A percentile compares a stretch with the other conserved stretches of the same genome.
These are phyloP conservation scores for Geotrypetes seraphini DNA, from an alignment of 2,797 vertebrate genomes.

Conservation along the genomic window DNA sequence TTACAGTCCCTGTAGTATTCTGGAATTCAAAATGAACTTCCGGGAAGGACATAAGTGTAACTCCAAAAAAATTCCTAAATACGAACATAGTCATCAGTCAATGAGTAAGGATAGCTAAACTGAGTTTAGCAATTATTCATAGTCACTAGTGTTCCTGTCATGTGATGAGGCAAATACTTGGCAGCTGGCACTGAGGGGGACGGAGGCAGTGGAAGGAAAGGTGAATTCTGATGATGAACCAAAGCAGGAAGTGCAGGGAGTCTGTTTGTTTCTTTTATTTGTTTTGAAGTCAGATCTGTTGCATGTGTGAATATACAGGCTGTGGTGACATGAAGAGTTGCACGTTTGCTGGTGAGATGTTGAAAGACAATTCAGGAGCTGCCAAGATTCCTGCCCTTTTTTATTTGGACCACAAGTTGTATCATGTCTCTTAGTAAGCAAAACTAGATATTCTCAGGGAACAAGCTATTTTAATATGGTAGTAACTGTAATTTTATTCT, in stretches of 20 bases:
- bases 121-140: slow-evolving; percentile 27
- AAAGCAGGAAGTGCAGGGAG: slow-evolving; percentile 41
- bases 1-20: slow-evolving; percentile 58
- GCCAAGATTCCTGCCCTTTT: slow-evolving; percentile 56
- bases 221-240: slow-evolving; percentile 34
- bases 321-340: slow-evolving; percentile 43
- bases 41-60: slow-evolving; percentile 54
- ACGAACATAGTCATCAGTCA: slow-evolving; percentile 33
- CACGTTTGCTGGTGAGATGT: slow-evolving; percentile 51
- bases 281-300: slow-evolving; percentile 44
- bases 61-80: slow-evolving; percentile 49
- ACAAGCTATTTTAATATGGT: slow-evolving; percentile 19
- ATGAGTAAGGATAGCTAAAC: slow-evolving; percentile 39
- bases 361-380: slow-evolving; percentile 44
- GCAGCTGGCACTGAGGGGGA: slow-evolving; percentile 18
- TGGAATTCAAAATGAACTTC: slow-evolving; percentile 65
- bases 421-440: slow-evolving; percentile 24
- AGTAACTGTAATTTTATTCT: no score
- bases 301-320: slow-evolving; percentile 42
- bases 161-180: slow-evolving; percentile 25
- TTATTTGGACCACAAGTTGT: slow-evolving; percentile 37
- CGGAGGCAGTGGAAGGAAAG: slow-evolving; percentile 42
- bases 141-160: slow-evolving; percentile 33
- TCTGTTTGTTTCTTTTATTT: slow-evolving; percentile 57
- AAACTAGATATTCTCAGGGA: slow-evolving; percentile 25